Evolutionary conservation across 1,140 invertebrate species (phyloP), one percentile per base, ranked within the genome.

Genomic region (Drosophila littoralis): DNA sequence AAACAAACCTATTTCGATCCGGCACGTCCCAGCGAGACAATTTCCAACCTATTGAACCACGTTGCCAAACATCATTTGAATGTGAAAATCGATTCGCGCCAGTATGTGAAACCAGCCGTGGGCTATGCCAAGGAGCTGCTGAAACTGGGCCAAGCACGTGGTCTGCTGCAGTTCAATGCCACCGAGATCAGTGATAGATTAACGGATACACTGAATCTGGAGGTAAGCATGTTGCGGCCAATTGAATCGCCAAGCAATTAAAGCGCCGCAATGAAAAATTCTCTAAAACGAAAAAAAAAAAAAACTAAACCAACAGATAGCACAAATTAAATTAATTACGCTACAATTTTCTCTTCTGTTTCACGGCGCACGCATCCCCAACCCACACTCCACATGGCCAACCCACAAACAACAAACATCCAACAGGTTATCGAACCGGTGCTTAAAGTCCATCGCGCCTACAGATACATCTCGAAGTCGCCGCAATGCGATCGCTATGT

Each of bases 401-500:
- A 28, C 13, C 57, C 40, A 40, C 15, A 75, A 59, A 64, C 32
- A 70, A 15, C 32, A 64, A 67, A 74, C 55, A 54, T 61, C 43
- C 8, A 71, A 67, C 77, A 92, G 91, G 94, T 97, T 15, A 96
- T 97, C 38, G 95, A 96, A 81, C 96, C 96, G 1, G 93, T 96
- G 15, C 93, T 96, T 6, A 94, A 96, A 82, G 96, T 96, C 8
- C 96, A 96, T 91, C 91, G 96, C 58, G 96, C 96, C 6, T 97
- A 96, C 89, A 94, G 95, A 79, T 97, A 95, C 93, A 94, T 95
- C 2, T 93, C 94, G 7, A 94, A 94, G 70, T 93, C 94, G 36
- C 95, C 96, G 17, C 93, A 95, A 50, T 97, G 96, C 91, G 95
- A 96, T 72, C 94, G 94, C 65, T 96, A 97, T 81, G 94, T 97